phyloP scores from a whole-genome alignment of 2,888 invertebrate genomes.

The Temnothorax unifasciatus region DNA sequence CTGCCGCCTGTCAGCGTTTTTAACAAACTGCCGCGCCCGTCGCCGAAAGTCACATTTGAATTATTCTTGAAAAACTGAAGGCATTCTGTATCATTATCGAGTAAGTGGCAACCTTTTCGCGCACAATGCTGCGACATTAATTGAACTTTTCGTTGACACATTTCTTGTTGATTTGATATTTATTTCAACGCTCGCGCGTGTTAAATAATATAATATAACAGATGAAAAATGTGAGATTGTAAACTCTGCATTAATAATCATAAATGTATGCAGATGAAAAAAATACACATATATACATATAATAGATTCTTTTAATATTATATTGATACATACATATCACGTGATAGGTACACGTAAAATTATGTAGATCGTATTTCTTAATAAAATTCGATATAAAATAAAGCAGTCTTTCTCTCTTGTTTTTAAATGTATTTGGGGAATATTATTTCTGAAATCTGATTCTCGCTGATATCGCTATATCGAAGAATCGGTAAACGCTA shows the following conservation, averaged over 20 bases:
- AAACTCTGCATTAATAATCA: not conserved
- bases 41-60: conserved; percentile 44
- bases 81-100: conserved; percentile 47
- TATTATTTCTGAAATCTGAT: not conserved
- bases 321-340: not conserved
- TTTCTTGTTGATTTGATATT: conserved; percentile 10
- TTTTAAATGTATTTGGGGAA: conserved; percentile 6
- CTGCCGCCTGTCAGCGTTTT: conserved; percentile 50
- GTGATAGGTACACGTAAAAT: conserved; percentile 3
- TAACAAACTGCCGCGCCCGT: conserved; percentile 47
- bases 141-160: not conserved
- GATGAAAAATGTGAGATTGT: not conserved
- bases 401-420: not conserved
- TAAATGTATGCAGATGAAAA: not conserved
- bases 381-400: conserved; percentile 15
- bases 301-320: not conserved
- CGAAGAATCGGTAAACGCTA: conserved; percentile 16
- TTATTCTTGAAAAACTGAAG: conserved; percentile 52
- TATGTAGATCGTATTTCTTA: not conserved
- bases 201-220: conserved; percentile 5
- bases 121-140: not conserved
- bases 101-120: conserved; percentile 17
- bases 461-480: not conserved
- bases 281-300: not conserved
- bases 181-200: not conserved